Percentiles rank a stretch among this genome's conserved stretches.
These are phyloP conservation scores for Plebejus argus DNA, from an alignment of 2,888 invertebrate genomes.

Conservation along the genomic window DNA sequence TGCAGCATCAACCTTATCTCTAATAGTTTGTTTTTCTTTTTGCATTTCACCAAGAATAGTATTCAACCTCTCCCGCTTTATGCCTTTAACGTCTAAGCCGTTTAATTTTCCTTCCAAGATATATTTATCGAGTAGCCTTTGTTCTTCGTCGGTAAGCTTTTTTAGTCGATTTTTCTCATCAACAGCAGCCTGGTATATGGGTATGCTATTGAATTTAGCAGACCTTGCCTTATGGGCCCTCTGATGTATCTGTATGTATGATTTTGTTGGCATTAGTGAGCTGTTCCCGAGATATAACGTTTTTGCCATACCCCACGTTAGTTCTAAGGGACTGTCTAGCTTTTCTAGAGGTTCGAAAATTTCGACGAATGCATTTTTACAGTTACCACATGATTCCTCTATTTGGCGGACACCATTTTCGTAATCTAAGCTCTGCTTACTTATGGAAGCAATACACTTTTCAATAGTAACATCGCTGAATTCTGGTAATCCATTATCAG, in stretches of 20 bases:
- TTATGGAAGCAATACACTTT: conserved; percentile 91
- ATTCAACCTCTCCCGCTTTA: conserved; percentile 68
- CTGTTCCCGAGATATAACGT: conserved; percentile 90
- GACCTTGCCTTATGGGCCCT: conserved; percentile 88
- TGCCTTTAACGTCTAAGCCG: conserved; percentile 85
- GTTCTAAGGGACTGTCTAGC: conserved; percentile 86
- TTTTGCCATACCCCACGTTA: conserved; percentile 93
- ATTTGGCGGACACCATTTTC: conserved; percentile 87
- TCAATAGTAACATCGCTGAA: conserved; percentile 91
- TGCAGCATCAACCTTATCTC: conserved; percentile 84
- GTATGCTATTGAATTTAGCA: conserved; percentile 85
- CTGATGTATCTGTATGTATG: conserved; percentile 89
- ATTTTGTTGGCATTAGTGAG: conserved; percentile 88
- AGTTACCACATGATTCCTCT: conserved; percentile 74
- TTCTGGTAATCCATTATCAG: conserved; percentile 88
- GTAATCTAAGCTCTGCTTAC: conserved; percentile 89
- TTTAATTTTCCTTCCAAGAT: conserved; percentile 90
- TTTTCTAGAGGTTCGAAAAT: conserved; percentile 88
- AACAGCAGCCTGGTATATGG: conserved; percentile 86
- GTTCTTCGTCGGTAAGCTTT: conserved; percentile 82
- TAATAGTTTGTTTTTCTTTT: conserved; percentile 82
- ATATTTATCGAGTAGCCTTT: conserved; percentile 88
- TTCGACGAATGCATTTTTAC: conserved; percentile 84
- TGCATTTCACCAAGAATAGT: conserved; percentile 76
- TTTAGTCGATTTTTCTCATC: conserved; percentile 73